Percentiles rank a stretch among this genome's conserved stretches.
Evolutionary conservation across 2,113 vertebrate genomes (phyloP).

Genomic region (Anhinga rufa): DNA sequence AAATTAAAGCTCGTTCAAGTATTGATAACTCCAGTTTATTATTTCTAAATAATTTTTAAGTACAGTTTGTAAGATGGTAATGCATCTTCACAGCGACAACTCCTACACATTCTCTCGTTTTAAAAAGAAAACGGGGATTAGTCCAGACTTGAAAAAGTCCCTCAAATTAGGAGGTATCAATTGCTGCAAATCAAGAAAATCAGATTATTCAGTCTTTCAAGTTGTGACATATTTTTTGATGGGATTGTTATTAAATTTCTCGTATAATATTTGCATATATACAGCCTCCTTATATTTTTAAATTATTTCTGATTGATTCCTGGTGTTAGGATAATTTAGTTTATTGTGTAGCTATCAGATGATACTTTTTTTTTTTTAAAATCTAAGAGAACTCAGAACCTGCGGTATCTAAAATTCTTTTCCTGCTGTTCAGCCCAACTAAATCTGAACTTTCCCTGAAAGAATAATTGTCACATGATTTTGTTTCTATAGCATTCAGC

Average conservation of each 20-base stretch:
- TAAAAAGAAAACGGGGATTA: not conserved
- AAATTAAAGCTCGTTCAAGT: not conserved
- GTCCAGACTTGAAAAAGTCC: not conserved
- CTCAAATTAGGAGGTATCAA: not conserved
- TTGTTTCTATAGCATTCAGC: not conserved
- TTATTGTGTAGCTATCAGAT: not conserved
- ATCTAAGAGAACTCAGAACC: not conserved
- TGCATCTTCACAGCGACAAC: not conserved
- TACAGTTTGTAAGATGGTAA: not conserved
- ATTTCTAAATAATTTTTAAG: not conserved
- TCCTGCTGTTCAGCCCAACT: not conserved
- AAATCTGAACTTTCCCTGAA: not conserved
- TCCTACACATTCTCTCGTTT: not conserved
- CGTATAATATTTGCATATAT: not conserved
- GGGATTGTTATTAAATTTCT: not conserved
- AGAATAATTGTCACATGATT: not conserved
- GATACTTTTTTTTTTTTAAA: not conserved
- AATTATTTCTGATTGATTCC: not conserved
- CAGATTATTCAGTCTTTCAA: slow-evolving; percentile 18
- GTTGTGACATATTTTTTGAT: not conserved
- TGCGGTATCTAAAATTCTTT: not conserved
- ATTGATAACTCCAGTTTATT: not conserved
- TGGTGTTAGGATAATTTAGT: not conserved
- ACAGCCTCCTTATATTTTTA: not conserved
- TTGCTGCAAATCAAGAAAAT: slow-evolving; percentile 11